A percentile compares a stretch with the other conserved stretches of the same genome.
These are phyloP conservation scores for Drosophila nebulosa DNA, from an alignment of 1,140 invertebrate genomes.

Conservation along the genomic window DNA sequence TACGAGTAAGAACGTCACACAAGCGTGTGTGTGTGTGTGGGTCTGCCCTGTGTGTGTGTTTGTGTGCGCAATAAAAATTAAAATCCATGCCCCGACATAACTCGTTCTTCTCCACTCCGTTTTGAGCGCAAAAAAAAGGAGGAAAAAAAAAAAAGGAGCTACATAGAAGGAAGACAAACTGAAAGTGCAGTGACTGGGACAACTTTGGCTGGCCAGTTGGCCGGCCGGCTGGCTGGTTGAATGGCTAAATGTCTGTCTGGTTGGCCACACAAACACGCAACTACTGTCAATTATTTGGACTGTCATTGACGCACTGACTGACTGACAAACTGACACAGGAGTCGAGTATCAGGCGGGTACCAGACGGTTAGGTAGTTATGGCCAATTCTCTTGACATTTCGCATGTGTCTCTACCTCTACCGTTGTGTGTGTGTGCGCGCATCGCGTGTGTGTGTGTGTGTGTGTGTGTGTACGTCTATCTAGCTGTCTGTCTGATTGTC, in stretches of 20 bases:
- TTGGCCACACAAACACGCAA: constrained; percentile 79
- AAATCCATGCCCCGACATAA: constrained; percentile 68
- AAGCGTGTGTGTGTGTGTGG: not conserved
- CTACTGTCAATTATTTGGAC: constrained; percentile 79
- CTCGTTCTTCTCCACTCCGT: constrained; percentile 48
- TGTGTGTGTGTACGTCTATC: constrained; percentile 14
- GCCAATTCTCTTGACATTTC: constrained; percentile 73
- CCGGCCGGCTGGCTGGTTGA: constrained; percentile 38
- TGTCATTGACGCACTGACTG: constrained; percentile 73
- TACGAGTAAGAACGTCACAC: constrained; percentile 48
- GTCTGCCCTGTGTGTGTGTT: not conserved
- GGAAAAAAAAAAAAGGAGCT: not conserved
- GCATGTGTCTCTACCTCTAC: constrained; percentile 36
- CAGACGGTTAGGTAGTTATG: constrained; percentile 22
- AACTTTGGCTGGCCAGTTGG: constrained; percentile 42
- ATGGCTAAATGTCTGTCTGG: constrained; percentile 50
- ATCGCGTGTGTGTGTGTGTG: constrained; percentile 2
- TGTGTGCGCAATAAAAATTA: constrained; percentile 78
- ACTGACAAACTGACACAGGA: constrained; percentile 40
- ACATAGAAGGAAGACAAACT: constrained; percentile 8
- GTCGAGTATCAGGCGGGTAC: constrained; percentile 3
- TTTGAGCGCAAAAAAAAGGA: constrained; percentile 5
- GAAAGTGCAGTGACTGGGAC: constrained; percentile 17
- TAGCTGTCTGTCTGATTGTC: constrained; percentile 22
- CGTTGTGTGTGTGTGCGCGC: not conserved